Evolutionary conservation across 2,888 invertebrate genomes (phyloP), one percentile per base, ranked within the genome.

Genomic region (Chelonus formosanus): DNA sequence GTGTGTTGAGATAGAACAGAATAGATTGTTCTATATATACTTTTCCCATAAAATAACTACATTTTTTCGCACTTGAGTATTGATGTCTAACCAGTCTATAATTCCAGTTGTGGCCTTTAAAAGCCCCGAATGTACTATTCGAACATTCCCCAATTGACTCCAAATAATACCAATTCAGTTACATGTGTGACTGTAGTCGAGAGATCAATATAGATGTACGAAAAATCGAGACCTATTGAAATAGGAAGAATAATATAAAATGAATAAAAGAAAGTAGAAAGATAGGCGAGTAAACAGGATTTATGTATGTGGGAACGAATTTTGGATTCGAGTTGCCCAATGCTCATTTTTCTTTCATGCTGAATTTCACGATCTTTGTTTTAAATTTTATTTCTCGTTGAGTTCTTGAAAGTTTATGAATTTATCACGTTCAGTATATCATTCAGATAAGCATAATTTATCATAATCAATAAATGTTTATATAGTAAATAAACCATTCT

Each of bases 361-460:
- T 4, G 5, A 40, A 40, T 40, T 40, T 40, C 40, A 5, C 6
- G 4, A 40, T 40, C 6, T 40, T 40, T 40, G 6, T 40, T 40
- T 40, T 6, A 5, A 6, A 5, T 4, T 40, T 67, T 69, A 67
- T 63, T 54, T 54, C 62, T 47, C 52, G 20, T 20, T 20, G 20
- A 20, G 20, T 20, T 20, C 20, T 20, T 20, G 20, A 20, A 20
- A 20, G 1, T 20, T 20, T 20, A 20, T 20, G 20, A 4, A 47
- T 47, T n/a, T 48, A 20, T 48, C 20, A 20, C 20, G 20, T 20
- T 20, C 20, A 20, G 20, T 20, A 20, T 20, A 20, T 20, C 20
- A 20, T 20, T 20, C 20, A 20, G 20, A 20, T 20, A 2, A 20
- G 20, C 20, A 20, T 20, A 20, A 20, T 20, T 20, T 20, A 20